Evolutionary conservation across 2,113 vertebrate species (phyloP).

Genomic region (Corythaeola cristata): DNA sequence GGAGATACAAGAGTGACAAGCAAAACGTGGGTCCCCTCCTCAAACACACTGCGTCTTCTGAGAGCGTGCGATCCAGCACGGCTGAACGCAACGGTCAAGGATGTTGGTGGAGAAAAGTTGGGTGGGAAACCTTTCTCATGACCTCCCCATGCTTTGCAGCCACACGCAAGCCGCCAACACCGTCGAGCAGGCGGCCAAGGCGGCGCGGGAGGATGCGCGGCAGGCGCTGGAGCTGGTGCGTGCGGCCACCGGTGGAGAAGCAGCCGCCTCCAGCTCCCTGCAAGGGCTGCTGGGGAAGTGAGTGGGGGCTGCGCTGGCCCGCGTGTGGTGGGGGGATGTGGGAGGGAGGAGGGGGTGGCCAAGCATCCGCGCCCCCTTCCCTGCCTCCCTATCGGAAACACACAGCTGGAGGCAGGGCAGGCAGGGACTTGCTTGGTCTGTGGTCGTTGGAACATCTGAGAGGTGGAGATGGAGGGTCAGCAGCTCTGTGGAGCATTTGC

Average conservation of each 20-base stretch:
- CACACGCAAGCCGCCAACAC: slow-evolving; percentile 71
- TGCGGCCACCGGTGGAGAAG: slow-evolving; percentile 32
- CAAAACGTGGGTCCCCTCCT: fast-evolving
- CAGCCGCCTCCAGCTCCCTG: slow-evolving; percentile 13
- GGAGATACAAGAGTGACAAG: neutral
- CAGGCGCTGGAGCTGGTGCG: slow-evolving; percentile 73
- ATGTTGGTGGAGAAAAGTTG: fast-evolving
- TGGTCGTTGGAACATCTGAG: fast-evolving
- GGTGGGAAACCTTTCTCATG: neutral
- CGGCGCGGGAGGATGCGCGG: slow-evolving; percentile 54
- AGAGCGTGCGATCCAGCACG: fast-evolving
- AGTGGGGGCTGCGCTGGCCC: neutral
- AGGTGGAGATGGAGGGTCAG: neutral
- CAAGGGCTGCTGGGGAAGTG: slow-evolving; percentile 78
- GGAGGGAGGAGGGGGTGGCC: neutral
- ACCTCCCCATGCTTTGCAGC: slow-evolving; percentile 65
- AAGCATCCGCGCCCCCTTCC: fast-evolving
- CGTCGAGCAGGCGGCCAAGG: slow-evolving; percentile 61
- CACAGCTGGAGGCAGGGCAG: neutral
- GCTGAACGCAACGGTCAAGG: fast-evolving
- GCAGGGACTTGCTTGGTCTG: neutral
- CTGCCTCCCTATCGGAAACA: neutral
- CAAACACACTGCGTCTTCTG: fast-evolving
- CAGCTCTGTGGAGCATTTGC: neutral
- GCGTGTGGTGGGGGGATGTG: fast-evolving